Evolutionary conservation across 2,113 vertebrate genomes (phyloP).

Genomic region (cat (Felis catus)): DNA sequence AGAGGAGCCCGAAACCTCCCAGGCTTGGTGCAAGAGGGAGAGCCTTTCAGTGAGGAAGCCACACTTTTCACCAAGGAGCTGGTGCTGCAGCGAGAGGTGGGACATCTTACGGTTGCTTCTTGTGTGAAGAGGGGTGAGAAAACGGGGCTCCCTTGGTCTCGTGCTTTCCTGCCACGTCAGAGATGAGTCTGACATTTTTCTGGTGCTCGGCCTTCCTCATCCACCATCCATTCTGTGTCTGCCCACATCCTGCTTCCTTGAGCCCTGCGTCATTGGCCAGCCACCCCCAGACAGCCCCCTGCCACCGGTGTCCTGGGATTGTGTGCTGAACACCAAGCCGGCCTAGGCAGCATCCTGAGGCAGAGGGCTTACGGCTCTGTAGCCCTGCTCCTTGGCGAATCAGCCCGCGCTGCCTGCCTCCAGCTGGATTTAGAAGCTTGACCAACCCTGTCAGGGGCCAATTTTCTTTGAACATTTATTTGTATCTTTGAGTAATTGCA

Average conservation of each 20-base stretch:
- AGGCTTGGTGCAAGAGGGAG: constrained; percentile 91
- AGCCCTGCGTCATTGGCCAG: constrained; percentile 18
- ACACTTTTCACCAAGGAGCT: constrained; percentile 96
- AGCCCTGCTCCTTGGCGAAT: constrained; percentile 58
- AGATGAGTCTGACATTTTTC: not conserved
- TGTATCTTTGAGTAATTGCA: constrained; percentile 82
- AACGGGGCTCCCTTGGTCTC: not conserved
- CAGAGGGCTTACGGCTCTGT: constrained; percentile 3
- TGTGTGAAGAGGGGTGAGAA: not conserved
- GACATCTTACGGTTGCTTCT: constrained; percentile 22
- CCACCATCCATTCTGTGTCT: not conserved
- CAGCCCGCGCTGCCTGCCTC: constrained; percentile 70
- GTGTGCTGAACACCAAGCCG: not conserved
- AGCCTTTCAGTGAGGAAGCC: constrained; percentile 98
- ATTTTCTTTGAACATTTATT: constrained; percentile 84
- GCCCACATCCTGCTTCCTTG: not conserved
- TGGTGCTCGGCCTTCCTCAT: not conserved
- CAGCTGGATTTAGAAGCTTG: constrained; percentile 80
- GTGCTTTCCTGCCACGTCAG: not conserved
- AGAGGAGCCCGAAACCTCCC: constrained; percentile 93
- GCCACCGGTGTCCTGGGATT: not conserved
- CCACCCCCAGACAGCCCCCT: not conserved
- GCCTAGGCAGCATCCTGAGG: not conserved
- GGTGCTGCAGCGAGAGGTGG: constrained; percentile 97
- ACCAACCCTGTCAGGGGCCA: constrained; percentile 82